Evolutionary conservation across 2,888 invertebrate species (phyloP).

Genomic region (Habroteleia sp.): DNA sequence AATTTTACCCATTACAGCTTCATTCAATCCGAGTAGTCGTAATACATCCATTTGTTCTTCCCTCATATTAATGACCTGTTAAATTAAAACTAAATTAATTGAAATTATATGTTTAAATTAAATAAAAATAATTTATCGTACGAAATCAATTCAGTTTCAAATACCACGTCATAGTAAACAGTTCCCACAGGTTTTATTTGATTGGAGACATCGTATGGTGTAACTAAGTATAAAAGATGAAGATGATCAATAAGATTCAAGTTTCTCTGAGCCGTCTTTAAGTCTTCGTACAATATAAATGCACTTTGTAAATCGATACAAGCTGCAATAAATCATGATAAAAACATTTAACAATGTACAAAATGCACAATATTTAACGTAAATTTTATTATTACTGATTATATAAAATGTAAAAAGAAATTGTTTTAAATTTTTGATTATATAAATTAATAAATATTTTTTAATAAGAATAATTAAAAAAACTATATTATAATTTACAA

Average conservation of each 20-base stretch:
- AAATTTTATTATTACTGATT: too few species aligned
- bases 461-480: too few species aligned
- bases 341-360: conserved; percentile 1
- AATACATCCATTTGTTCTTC: conserved; percentile 85
- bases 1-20: conserved; percentile 81
- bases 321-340: conserved; percentile 81
- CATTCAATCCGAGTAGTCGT: conserved; percentile 88
- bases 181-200: conserved; percentile 82
- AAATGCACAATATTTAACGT: too few species aligned
- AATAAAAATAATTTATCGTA: too few species aligned
- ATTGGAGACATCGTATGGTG: conserved; percentile 87
- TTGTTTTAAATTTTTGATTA: too few species aligned
- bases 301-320: conserved; percentile 89
- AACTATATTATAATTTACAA: too few species aligned
- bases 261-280: conserved; percentile 87
- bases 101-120: too few species aligned
- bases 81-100: too few species aligned
- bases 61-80: conserved; percentile 82
- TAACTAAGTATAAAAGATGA: conserved; percentile 93
- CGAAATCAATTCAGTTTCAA: conserved; percentile 57
- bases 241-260: conserved; percentile 90
- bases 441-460: too few species aligned
- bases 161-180: conserved; percentile 85
- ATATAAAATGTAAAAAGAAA: too few species aligned
- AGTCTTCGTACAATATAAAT: conserved; percentile 87